These are phyloP conservation scores for Harmothoe impar DNA, from an alignment of 2,888 invertebrate species.

Conservation along the genomic window DNA sequence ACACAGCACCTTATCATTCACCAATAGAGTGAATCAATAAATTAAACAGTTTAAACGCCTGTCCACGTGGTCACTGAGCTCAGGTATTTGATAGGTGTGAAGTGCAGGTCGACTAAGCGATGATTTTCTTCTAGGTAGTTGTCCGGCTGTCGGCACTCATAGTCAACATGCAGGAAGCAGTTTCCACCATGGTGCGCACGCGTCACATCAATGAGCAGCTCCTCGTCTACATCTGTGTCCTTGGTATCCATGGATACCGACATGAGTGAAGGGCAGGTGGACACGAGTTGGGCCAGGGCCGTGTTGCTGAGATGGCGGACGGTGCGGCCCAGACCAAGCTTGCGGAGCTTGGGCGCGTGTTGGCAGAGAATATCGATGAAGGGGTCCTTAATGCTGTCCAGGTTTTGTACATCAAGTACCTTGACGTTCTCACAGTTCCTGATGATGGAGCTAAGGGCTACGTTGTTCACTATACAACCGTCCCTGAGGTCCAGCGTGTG, in stretches of 20 bases:
- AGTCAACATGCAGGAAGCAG: conserved; percentile 62
- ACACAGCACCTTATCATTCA: too few relatives aligned
- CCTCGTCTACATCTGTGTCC: conserved; percentile 46
- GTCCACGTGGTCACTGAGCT: conserved; percentile 25
- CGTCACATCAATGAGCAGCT: conserved; percentile 46
- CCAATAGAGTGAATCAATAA: too few relatives aligned
- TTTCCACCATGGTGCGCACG: conserved; percentile 59
- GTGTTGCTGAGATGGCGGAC: conserved; percentile 49
- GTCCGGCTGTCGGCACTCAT: conserved; percentile 51
- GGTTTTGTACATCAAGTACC: conserved; percentile 60
- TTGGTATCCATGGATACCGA: conserved; percentile 61
- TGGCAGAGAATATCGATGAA: conserved; percentile 32
- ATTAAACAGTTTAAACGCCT: background rate
- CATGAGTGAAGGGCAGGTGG: conserved; percentile 56
- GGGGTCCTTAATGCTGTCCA: conserved; percentile 40
- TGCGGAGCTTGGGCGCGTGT: conserved; percentile 32
- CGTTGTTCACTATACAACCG: background rate
- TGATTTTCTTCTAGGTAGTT: conserved; percentile 53
- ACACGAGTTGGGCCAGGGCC: conserved; percentile 23
- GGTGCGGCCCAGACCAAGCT: conserved; percentile 51
- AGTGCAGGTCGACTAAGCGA: conserved; percentile 54
- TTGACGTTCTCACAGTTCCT: conserved; percentile 56
- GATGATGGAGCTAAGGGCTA: conserved; percentile 38
- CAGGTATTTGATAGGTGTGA: conserved; percentile 63
- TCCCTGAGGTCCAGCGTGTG: conserved; percentile 65